Evolutionary conservation across 2,888 invertebrate genomes (phyloP).

Genomic region (Spodoptera picta): DNA sequence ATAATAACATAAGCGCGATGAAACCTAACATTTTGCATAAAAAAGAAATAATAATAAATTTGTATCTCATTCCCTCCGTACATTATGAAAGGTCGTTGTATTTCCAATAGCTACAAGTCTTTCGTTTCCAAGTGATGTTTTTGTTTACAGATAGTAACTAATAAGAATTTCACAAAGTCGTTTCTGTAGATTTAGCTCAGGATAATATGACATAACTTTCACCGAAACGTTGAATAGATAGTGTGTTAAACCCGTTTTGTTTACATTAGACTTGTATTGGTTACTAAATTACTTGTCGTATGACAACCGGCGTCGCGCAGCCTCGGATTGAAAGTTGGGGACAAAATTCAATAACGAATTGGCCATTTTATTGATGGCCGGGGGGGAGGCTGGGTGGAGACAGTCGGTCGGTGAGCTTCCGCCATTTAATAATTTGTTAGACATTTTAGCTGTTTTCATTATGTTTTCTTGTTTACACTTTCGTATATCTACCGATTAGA

Average conservation of each 20-base stretch:
- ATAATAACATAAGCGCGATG: conserved; percentile 78
- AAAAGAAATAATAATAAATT: conserved; percentile 77
- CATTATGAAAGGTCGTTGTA: conserved; percentile 71
- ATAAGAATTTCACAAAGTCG: conserved; percentile 70
- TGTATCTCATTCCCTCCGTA: conserved; percentile 73
- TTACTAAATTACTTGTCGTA: conserved; percentile 79
- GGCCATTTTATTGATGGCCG: conserved; percentile 89
- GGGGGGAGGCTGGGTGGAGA: conserved; percentile 87
- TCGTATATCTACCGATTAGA: conserved; percentile 60
- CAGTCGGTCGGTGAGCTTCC: conserved; percentile 82
- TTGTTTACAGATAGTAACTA: conserved; percentile 72
- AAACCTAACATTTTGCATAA: conserved; percentile 78
- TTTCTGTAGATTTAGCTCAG: conserved; percentile 74
- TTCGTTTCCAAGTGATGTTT: conserved; percentile 67
- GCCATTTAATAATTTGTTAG: conserved; percentile 81
- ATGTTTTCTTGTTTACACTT: conserved; percentile 75
- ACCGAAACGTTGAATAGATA: conserved; percentile 73
- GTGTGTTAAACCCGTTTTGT: conserved; percentile 76
- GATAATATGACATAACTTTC: conserved; percentile 87
- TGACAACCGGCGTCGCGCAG: conserved; percentile 87
- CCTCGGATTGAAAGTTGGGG: conserved; percentile 81
- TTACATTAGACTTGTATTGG: conserved; percentile 80
- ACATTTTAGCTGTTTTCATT: conserved; percentile 66
- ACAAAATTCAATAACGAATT: conserved; percentile 89
- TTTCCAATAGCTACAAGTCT: conserved; percentile 69